Conservation (phyloP, 2,888 invertebrate genomes). For the Microplitis manilae region DNA sequence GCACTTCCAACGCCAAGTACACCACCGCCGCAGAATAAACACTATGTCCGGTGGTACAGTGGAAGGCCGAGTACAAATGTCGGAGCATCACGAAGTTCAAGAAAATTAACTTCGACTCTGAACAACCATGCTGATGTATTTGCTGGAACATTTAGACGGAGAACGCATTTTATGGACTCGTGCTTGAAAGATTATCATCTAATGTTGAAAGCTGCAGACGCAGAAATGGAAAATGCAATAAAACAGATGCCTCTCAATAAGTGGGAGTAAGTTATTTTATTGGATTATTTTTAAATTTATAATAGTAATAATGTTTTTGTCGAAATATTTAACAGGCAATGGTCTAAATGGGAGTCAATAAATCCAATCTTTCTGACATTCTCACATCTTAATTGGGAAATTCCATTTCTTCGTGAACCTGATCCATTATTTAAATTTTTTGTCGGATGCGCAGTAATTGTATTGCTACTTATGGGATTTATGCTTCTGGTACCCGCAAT, state of each 20-base stretch:
- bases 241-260: constrained; percentile 89
- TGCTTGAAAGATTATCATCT: constrained; percentile 79
- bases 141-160: constrained; percentile 62
- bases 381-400: constrained; percentile 78
- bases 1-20: constrained; percentile 51
- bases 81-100: constrained; percentile 55
- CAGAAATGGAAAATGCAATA: constrained; percentile 86
- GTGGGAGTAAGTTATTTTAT: constrained; percentile 76
- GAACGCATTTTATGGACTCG: constrained; percentile 80
- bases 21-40: constrained; percentile 55
- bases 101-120: constrained; percentile 57
- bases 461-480: constrained; percentile 74
- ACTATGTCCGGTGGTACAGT: constrained; percentile 63
- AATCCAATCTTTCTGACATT: constrained; percentile 78
- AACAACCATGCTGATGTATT: constrained; percentile 64
- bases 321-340: constrained; percentile 76
- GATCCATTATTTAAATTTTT: constrained; percentile 92
- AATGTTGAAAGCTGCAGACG: constrained; percentile 79
- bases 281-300: neutral
- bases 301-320: neutral
- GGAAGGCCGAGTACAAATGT: constrained; percentile 56
- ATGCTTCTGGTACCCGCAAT: constrained; percentile 78
- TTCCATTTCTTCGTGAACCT: constrained; percentile 81
- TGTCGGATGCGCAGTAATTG: constrained; percentile 76
- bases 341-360: constrained; percentile 77